These are phyloP conservation scores for Sternarchorhynchus goeldii DNA, from an alignment of 2,797 vertebrate species.

Conservation along the genomic window DNA sequence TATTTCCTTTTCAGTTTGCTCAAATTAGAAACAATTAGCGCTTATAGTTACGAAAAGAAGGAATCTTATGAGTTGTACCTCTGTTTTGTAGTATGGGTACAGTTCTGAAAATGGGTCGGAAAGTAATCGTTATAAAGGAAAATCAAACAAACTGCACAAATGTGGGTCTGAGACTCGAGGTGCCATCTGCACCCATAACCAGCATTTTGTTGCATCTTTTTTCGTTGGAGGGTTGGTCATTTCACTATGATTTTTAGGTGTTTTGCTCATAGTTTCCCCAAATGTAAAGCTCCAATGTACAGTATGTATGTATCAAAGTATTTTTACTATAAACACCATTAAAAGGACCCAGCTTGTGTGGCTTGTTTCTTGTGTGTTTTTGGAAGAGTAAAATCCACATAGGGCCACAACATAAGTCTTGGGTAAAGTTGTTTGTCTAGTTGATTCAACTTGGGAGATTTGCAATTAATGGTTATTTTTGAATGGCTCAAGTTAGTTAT, in stretches of 20 bases:
- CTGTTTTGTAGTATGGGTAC: neutral
- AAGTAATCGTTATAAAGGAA: neutral
- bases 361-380: conserved; percentile 3
- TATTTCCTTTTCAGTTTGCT: conserved; percentile 2
- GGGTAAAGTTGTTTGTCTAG: too few relatives aligned
- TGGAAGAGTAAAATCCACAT: too few relatives aligned
- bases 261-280: conserved; percentile 37
- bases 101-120: neutral
- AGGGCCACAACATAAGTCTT: too few relatives aligned
- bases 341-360: conserved; percentile 55
- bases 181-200: conserved; percentile 23
- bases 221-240: conserved; percentile 43
- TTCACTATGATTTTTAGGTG: conserved; percentile 40
- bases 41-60: conserved; percentile 14
- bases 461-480: too few relatives aligned
- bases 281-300: conserved; percentile 73
- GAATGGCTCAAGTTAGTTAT: too few relatives aligned
- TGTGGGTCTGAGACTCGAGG: neutral
- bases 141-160: neutral
- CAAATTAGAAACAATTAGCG: conserved; percentile 2
- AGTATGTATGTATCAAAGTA: conserved; percentile 83
- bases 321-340: conserved; percentile 82
- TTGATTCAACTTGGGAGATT: too few relatives aligned
- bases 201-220: conserved; percentile 38
- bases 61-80: neutral